Base-by-base conservation (phyloP, 1,140 invertebrate genomes). In the Maniola jurtina region DNA sequence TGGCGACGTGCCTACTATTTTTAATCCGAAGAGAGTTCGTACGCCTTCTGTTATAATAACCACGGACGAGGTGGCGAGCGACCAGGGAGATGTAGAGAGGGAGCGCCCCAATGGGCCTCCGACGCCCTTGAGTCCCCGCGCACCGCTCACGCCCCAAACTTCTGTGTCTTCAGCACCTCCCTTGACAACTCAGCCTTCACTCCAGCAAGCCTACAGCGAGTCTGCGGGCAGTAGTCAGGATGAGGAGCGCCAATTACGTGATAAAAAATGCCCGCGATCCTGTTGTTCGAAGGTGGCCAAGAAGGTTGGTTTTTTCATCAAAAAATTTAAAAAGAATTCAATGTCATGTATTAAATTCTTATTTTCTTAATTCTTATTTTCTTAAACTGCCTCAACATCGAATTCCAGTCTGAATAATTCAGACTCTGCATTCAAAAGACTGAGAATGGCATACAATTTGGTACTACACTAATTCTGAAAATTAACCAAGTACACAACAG, bases 1-100 rank as follows among this genome's bases (percentile, higher is more conserved):
- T 90, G 93, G 93, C 67, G 94, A 95, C 83, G 93, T 95, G 83
- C 93, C 94, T 59, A 95, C 94, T 70, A 95, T 95, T 76, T 95
- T 95, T 80, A 95, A 95, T 88, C 94, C 95, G 36, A 94, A 94
- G 80, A 91, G 94, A 66, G 94, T 94, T 62, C 92, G 94, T 59
- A 92, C 94, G 25, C 94, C 95, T 50, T 94, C 94, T 47, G 95
- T 95, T 64, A 93, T 95, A 70, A 93, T 95, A 65, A 95, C 94
- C 2, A 94, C 93, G 66, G 94, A 95, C 68, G 87, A 90, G 68
- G 84, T 85, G 56, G 80, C 82, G 47, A 79, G 71, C 48, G 86
- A 86, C 45, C 76, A 81, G 34, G 77, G 80, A 57, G 84, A 83
- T 67, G 81, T 68, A 2, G 86, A 87, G 47, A 71, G 82, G 38